A percentile compares a stretch with the other conserved stretches of the same genome.
Conservation (phyloP, 1,140 invertebrate genomes). For the Palaemon carinicauda region DNA sequence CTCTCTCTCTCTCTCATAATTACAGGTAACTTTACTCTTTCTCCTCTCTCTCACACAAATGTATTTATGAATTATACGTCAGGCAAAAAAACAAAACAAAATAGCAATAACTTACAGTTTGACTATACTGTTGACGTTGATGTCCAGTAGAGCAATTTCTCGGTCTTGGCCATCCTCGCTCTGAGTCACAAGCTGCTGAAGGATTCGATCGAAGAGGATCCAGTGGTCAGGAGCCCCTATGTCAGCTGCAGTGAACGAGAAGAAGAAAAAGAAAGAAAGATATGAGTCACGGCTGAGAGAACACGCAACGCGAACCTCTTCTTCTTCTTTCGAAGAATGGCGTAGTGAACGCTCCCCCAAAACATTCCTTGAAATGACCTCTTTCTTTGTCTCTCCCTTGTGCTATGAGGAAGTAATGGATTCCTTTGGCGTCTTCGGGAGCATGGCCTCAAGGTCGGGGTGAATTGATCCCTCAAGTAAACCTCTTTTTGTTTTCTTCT, state of each 20-base stretch:
- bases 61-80: too few species aligned
- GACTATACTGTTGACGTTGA: slow-evolving; percentile 91
- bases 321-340: too few species aligned
- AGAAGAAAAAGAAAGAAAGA: background rate
- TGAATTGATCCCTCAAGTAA: too few species aligned
- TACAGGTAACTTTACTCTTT: background rate
- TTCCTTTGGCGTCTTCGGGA: too few species aligned
- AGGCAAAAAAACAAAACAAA: background rate
- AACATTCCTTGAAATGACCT: too few species aligned
- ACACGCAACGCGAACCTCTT: too few species aligned
- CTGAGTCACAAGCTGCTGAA: slow-evolving; percentile 96
- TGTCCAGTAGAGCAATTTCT: slow-evolving; percentile 84
- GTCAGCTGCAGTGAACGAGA: background rate
- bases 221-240: slow-evolving; percentile 74
- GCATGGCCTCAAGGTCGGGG: too few species aligned
- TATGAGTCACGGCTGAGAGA: too few species aligned
- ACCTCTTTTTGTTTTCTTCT: too few species aligned
- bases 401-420: too few species aligned
- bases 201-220: slow-evolving; percentile 91
- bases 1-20: background rate
- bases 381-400: too few species aligned
- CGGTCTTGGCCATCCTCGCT: slow-evolving; percentile 78
- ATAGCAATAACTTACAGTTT: slow-evolving; percentile 72
- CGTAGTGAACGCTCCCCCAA: too few species aligned
- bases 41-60: background rate